Conservation (phyloP, 2,888 invertebrate species). For the Eupithecia subumbrata region DNA sequence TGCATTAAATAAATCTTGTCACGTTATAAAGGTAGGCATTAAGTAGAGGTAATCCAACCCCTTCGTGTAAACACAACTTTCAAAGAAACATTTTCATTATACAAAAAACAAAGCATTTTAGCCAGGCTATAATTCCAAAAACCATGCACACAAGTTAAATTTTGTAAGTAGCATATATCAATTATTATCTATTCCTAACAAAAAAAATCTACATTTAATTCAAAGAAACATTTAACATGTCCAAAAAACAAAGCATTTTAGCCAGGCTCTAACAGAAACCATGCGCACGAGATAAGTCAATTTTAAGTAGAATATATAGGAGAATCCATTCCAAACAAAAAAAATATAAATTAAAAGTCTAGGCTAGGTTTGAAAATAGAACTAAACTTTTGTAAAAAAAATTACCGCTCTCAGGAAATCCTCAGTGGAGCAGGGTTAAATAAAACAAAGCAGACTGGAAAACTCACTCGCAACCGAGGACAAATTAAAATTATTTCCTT, state of each 20-base stretch:
- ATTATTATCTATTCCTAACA: no score
- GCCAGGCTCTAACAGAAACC: no score
- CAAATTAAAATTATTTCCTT: conserved; percentile 24
- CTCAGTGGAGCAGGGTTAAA: not conserved
- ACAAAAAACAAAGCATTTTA: not conserved
- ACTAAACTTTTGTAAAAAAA: not conserved
- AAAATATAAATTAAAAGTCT: not conserved
- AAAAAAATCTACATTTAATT: not conserved
- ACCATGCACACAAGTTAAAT: no score
- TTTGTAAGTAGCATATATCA: no score
- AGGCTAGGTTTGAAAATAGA: not conserved
- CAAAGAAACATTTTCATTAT: not conserved
- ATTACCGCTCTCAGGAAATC: conserved; percentile 4
- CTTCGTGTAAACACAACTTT: not conserved
- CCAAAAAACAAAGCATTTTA: no score
- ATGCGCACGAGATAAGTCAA: no score
- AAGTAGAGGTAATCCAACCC: no score
- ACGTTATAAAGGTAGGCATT: no score
- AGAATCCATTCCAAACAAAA: not conserved
- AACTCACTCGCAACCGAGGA: conserved; percentile 13
- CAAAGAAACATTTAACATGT: no score
- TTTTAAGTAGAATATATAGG: not conserved
- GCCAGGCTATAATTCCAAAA: no score
- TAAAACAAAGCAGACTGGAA: conserved; percentile 11
- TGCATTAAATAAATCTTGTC: no score